Base-by-base conservation (phyloP, 2,888 invertebrate species). In the Drosophila stalkeri region DNA sequence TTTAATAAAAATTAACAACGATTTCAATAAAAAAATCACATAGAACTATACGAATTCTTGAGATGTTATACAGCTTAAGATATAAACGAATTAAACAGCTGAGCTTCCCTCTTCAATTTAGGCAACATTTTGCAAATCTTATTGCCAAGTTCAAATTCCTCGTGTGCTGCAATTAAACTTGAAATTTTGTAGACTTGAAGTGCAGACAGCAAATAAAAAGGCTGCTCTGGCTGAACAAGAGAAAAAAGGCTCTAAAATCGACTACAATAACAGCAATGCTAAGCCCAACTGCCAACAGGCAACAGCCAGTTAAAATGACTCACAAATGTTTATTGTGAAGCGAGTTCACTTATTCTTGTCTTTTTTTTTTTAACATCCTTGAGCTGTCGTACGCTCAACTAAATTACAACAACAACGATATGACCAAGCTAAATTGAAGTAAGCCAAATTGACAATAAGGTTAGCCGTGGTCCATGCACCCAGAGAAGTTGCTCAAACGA, bases 401-500 rank as follows among this genome's bases (percentile, higher is more conserved):
- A 79, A 83, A 86, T 86, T 63, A 74, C 69, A 68, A 59, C 63
- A 86, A 66, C 61, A 68, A 47, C 57, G 66, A 54, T 64, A 64
- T 64, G 64, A 63, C 54, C 60, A 27, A 64, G 49, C 57, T 60
- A 37, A 73, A 90, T 86, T 83, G 75, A 83, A 90, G 86, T 88
- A 73, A 82, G 89, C 77, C 87, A 79, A 83, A 84, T 83, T 90
- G 81, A 86, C 89, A 90, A 81, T 74, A 64, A 81, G 62, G 85
- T 67, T 80, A 56, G 41, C 47, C n/a, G 35, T 52, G 61, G 43
- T 41, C 44, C 33, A 11, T 37, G 47, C 44, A 59, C 59, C 62
- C 64, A 27, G 9, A 37, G 46, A 60, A 62, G 51, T 52, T 62
- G 23, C 64, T 46, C 31, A 39, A 35, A 61, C 64, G 27, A 44